These are phyloP conservation scores for Tricholaema leucomelas DNA, from an alignment of 2,113 vertebrate genomes.

Conservation along the genomic window DNA sequence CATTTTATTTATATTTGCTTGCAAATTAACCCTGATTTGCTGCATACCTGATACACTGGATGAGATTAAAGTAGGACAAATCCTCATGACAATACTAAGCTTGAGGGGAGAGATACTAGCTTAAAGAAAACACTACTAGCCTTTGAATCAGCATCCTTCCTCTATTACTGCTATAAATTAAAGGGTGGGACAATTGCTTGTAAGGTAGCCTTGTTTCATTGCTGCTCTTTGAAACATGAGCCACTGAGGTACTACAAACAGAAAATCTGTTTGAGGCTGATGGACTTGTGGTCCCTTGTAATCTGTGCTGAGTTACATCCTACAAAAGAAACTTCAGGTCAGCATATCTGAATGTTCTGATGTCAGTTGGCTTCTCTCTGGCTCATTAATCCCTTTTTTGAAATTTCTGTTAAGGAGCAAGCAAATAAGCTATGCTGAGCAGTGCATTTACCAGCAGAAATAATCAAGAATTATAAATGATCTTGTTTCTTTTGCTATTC, in stretches of 20 bases:
- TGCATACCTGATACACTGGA: neutral
- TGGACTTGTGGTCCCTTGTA: neutral
- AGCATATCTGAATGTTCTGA: neutral
- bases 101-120: neutral
- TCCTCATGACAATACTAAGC: neutral
- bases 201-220: neutral
- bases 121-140: neutral
- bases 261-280: neutral
- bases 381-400: neutral
- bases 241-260: neutral
- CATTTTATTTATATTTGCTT: constrained; percentile 27
- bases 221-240: neutral
- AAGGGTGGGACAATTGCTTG: neutral
- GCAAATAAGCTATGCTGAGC: neutral
- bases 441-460: neutral
- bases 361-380: neutral
- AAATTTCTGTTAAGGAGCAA: neutral
- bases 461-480: neutral
- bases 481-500: neutral
- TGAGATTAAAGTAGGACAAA: neutral
- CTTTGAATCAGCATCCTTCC: neutral
- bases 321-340: neutral
- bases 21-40: constrained; percentile 11
- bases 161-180: neutral
- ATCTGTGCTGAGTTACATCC: neutral